Conservation (phyloP, 64 coral and sea anemone species). For the Astreopora myriophthalma region DNA sequence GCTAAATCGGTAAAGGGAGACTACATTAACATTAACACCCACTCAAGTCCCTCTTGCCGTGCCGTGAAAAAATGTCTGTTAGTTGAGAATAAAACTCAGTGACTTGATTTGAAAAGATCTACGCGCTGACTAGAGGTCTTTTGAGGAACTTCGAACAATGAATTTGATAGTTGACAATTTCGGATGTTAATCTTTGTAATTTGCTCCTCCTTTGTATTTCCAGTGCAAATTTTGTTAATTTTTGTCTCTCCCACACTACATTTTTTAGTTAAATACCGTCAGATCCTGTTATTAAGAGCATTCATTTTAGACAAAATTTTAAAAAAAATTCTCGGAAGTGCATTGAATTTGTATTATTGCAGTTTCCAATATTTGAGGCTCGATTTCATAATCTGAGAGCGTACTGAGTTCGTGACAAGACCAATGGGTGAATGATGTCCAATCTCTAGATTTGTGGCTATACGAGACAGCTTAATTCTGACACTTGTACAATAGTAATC, state of each 20-base stretch:
- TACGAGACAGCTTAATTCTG: too few species aligned
- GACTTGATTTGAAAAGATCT: not conserved
- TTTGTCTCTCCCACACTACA: not conserved
- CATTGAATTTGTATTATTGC: not conserved
- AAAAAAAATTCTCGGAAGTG: not conserved
- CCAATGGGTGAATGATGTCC: too few species aligned
- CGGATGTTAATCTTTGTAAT: not conserved
- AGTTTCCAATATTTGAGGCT: not conserved
- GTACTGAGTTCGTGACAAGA: too few species aligned
- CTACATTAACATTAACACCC: not conserved
- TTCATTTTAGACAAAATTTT: conserved; percentile 19
- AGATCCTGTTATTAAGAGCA: not conserved
- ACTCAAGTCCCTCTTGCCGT: not conserved
- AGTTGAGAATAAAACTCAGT: not conserved
- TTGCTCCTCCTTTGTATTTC: not conserved
- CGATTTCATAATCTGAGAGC: not conserved
- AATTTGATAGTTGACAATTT: not conserved
- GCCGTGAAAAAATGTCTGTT: not conserved
- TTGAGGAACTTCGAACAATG: not conserved
- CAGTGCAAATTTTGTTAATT: not conserved
- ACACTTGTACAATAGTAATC: too few species aligned
- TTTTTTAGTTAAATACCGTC: conserved; percentile 25
- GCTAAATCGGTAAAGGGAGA: not conserved
- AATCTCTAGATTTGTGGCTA: too few species aligned
- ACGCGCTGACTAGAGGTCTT: not conserved